These are phyloP conservation scores for Athene cunicularia DNA, from an alignment of 2,113 vertebrate genomes.

Conservation along the genomic window DNA sequence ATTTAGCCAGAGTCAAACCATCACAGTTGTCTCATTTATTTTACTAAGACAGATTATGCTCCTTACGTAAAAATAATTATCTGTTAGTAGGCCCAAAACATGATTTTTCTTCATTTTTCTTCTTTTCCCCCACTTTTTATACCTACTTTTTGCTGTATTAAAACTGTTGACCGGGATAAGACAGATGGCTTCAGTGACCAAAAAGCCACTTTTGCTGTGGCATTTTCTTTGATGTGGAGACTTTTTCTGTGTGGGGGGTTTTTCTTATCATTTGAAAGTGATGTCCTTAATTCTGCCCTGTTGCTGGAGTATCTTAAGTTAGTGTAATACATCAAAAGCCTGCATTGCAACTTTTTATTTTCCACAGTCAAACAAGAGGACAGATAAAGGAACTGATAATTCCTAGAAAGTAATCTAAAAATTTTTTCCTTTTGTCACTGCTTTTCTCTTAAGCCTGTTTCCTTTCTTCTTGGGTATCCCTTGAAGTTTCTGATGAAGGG, in stretches of 20 bases:
- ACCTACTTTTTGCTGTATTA: neutral
- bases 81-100: neutral
- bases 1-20: no score
- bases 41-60: neutral
- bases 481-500: neutral
- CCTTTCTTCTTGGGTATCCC: neutral
- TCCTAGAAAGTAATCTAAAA: neutral
- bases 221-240: neutral
- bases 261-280: neutral
- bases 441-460: neutral
- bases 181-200: neutral
- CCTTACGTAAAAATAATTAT: neutral
- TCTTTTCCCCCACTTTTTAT: neutral
- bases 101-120: neutral
- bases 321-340: neutral
- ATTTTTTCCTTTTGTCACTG: neutral
- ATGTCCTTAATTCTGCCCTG: neutral
- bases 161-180: neutral
- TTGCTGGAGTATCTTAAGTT: neutral
- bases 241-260: fast-evolving
- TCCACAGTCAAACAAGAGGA: neutral
- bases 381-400: neutral
- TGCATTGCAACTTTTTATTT: neutral
- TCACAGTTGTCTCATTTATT: neutral
- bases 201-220: neutral